A percentile compares a stretch with the other conserved stretches of the same genome.
These are phyloP conservation scores for Hyposoter dolosus DNA, from an alignment of 2,888 invertebrate genomes.

Conservation along the genomic window DNA sequence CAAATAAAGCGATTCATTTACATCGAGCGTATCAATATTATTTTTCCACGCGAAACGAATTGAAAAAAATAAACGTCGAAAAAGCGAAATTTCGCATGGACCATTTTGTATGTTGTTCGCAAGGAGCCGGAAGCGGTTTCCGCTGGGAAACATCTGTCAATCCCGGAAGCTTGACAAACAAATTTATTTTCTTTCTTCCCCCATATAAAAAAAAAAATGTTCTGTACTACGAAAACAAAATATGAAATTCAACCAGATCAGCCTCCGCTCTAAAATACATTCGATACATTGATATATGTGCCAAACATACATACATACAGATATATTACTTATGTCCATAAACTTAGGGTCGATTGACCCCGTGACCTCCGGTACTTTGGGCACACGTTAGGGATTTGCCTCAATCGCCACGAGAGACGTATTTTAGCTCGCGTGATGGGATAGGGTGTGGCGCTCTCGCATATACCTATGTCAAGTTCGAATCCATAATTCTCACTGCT, in stretches of 20 bases:
- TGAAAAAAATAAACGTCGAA: background rate
- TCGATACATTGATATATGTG: background rate
- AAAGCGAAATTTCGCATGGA: background rate
- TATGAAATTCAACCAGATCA: background rate
- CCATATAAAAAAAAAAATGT: background rate
- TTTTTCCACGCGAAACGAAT: background rate
- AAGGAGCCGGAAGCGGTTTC: background rate
- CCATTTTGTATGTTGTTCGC: background rate
- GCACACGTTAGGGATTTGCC: slow-evolving; percentile 41
- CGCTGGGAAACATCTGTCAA: slow-evolving; percentile 9
- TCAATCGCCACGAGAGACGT: slow-evolving; percentile 58
- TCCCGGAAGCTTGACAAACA: background rate
- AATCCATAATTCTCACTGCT: slow-evolving; percentile 55
- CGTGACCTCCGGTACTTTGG: slow-evolving; percentile 39
- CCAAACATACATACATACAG: background rate
- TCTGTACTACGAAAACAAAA: background rate
- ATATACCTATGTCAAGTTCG: slow-evolving; percentile 56
- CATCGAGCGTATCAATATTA: background rate
- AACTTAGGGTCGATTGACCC: slow-evolving; percentile 33
- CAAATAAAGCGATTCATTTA: background rate
- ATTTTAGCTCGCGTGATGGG: slow-evolving; percentile 56
- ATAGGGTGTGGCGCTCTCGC: slow-evolving; percentile 57
- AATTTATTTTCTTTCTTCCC: background rate
- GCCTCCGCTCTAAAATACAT: background rate
- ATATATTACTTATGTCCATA: background rate